Base-by-base conservation (phyloP, 2,113 vertebrate genomes). In the Thalassoma bifasciatum region DNA sequence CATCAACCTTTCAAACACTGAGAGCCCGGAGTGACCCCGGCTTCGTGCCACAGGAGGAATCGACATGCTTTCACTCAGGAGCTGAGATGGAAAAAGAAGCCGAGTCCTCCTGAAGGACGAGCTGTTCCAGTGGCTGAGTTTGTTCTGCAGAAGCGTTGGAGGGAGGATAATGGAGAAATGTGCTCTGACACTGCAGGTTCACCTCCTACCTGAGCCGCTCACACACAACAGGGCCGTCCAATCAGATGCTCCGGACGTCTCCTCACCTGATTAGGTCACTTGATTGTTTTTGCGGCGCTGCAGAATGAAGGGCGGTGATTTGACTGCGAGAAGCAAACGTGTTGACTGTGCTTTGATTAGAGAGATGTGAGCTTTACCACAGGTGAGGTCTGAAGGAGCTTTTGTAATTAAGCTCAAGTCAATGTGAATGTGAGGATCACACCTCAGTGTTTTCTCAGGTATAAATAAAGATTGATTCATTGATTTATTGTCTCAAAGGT, bases 191-290 rank as follows among this genome's bases (percentile, higher is more conserved):
- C 66, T 26, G 26, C 46, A 10, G 42, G 54, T 19, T 77, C 67
- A 21, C 50, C 63, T 82, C 42, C 58, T 62, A 50, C 72, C 75
- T 44, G 72, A 63, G 49, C 30, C n/a, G 51, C 17, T 23, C 24
- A 38, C 57, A 63, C 67, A 59, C 66, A 75, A 59, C 50, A 52
- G 61, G 42, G 34, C 53, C 47, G 36, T 63, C 56, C 63, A 66
- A 62, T 69, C 67, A 19, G 47, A 8, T 4, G 10, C 69, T 80
- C 66, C 60, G 22, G 51, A 50, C 66, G 42, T 65, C 71, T n/a
- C 61, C 73, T 73, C 80, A 78, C 68, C 68, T 86, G 77, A 90
- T 84, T 86, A 78, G 67, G 21, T 75, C 26, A 54, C 47, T 22
- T 87, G 83, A 83, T 76, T 83, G 78, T 66, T 82, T 74, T 50